Conservation (phyloP, 2,888 invertebrate species). For the Punctoribates punctum region DNA sequence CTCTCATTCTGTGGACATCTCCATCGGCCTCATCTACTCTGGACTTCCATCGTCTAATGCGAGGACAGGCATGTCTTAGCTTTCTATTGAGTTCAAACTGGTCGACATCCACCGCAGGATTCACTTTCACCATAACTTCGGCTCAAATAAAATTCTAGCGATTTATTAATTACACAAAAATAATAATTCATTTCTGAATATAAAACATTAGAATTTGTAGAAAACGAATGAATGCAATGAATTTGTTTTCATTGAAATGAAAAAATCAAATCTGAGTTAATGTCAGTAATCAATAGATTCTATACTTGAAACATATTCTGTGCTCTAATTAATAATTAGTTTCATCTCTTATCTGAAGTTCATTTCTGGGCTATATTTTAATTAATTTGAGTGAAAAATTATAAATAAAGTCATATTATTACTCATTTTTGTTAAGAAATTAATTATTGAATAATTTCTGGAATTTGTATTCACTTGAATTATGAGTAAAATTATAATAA, state of each 20-base stretch:
- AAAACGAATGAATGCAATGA: not conserved
- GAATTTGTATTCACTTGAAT: too few species aligned
- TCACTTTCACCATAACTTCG: not conserved
- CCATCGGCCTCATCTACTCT: slow-evolving; percentile 8
- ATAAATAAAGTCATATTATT: too few species aligned
- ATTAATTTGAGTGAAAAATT: not conserved
- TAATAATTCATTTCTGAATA: not conserved
- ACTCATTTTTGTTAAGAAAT: too few species aligned
- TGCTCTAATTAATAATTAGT: slow-evolving; percentile 20
- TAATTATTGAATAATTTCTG: too few species aligned
- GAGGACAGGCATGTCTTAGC: slow-evolving; percentile 20
- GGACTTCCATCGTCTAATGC: slow-evolving; percentile 2
- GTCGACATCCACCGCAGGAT: not conserved
- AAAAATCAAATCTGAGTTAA: not conserved
- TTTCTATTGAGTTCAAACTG: not conserved
- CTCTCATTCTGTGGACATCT: not conserved
- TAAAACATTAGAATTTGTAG: not conserved
- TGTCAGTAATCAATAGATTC: not conserved
- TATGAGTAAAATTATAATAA: too few species aligned
- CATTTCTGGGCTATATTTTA: not conserved
- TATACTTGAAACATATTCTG: not conserved
- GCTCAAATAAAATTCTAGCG: not conserved
- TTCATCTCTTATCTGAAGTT: slow-evolving; percentile 21
- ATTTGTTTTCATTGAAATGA: not conserved
- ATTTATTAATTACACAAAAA: not conserved